Evolutionary conservation across 2,797 vertebrate genomes (phyloP).

Genomic region (Chanos chanos): DNA sequence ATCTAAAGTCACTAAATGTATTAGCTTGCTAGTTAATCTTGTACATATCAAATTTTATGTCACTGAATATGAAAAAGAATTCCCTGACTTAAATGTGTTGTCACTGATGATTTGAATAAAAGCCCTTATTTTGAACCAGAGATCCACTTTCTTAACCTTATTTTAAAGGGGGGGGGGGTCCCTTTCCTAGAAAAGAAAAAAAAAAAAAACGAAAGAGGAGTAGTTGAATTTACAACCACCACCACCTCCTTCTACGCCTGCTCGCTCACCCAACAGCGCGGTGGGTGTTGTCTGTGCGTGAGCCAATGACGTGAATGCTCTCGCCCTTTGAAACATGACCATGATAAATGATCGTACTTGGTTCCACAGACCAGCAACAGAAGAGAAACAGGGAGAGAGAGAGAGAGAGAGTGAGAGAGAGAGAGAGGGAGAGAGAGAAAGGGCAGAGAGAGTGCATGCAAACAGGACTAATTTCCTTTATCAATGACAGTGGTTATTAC

Average conservation of each 20-base stretch:
- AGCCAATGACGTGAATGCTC: conserved; percentile 43
- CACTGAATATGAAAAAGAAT: too few relatives aligned
- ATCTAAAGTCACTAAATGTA: too few relatives aligned
- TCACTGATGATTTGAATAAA: too few relatives aligned
- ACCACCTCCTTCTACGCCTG: conserved; percentile 5
- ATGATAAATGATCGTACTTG: conserved; percentile 40
- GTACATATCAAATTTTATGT: too few relatives aligned
- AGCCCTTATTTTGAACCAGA: too few relatives aligned
- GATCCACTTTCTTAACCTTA: too few relatives aligned
- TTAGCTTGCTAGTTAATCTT: too few relatives aligned
- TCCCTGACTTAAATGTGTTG: too few relatives aligned
- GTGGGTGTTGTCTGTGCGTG: conserved; percentile 46
- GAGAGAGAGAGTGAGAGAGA: conserved; percentile 3
- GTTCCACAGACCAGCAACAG: conserved; percentile 3
- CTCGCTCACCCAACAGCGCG: conserved; percentile 36
- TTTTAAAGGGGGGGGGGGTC: too few relatives aligned
- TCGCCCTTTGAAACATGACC: conserved; percentile 44
- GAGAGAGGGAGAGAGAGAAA: conserved; percentile 3
- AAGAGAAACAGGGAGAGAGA: conserved; percentile 1
- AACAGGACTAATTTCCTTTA: conserved; percentile 18
- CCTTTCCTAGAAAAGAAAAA: too few relatives aligned
- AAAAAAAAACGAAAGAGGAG: conserved; percentile 15
- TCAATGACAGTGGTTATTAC: conserved; percentile 2
- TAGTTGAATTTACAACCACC: conserved; percentile 33
- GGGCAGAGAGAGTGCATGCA: conserved; percentile 2